phyloP scores from a whole-genome alignment of 2,113 vertebrate species.

The Gymnarchus niloticus region DNA sequence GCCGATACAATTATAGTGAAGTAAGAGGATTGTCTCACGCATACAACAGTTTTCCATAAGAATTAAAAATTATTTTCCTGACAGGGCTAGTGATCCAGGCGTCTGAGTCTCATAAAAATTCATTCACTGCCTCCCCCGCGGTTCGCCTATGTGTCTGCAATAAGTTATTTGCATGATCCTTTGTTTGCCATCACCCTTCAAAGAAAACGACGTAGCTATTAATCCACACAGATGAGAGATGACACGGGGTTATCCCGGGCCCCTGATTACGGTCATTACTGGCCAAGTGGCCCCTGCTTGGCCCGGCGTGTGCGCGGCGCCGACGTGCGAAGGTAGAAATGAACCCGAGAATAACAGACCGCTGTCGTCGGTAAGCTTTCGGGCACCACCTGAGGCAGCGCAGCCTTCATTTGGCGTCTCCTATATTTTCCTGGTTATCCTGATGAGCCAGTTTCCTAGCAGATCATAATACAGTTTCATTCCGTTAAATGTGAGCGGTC shows the following conservation, averaged over 20 bases:
- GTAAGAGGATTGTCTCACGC: not conserved
- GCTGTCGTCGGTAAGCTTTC: conserved; percentile 16
- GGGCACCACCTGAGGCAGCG: too few species aligned
- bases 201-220: conserved; percentile 34
- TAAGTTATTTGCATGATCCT: conserved; percentile 40
- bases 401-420: not conserved
- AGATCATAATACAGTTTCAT: too few species aligned
- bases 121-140: not conserved
- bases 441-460: not conserved
- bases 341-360: conserved; percentile 29
- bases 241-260: conserved; percentile 38
- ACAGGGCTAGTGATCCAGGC: not conserved
- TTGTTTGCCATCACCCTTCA: conserved; percentile 35
- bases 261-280: conserved; percentile 38
- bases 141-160: not conserved
- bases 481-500: too few species aligned
- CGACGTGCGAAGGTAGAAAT: conserved; percentile 26
- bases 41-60: not conserved
- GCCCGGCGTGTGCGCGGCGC: not conserved
- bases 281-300: conserved; percentile 20
- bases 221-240: conserved; percentile 46
- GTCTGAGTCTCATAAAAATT: conserved; percentile 8
- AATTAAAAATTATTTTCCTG: not conserved
- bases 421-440: not conserved
- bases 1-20: not conserved